A percentile compares a stretch with the other conserved stretches of the same genome.
These are phyloP conservation scores for Punctoribates punctum DNA, from an alignment of 2,888 invertebrate species.

Conservation along the genomic window DNA sequence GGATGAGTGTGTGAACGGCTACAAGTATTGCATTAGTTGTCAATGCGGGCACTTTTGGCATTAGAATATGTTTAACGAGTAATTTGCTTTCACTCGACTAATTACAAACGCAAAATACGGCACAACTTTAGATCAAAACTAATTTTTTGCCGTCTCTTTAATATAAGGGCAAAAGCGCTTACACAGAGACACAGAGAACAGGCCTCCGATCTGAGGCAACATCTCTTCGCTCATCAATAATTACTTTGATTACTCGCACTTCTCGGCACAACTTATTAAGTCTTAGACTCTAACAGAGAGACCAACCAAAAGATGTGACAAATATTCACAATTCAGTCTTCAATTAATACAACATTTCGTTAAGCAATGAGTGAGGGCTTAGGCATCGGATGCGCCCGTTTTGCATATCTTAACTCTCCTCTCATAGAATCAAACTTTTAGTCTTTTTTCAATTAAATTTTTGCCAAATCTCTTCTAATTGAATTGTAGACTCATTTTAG, in stretches of 20 bases:
- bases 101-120: constrained; percentile 20
- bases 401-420: background rate
- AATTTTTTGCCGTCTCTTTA: constrained; percentile 7
- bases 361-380: background rate
- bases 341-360: constrained; percentile 9
- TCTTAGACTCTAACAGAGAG: background rate
- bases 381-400: background rate
- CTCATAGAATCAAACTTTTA: background rate
- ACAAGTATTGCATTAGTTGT: constrained; percentile 27
- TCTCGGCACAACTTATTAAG: constrained; percentile 26
- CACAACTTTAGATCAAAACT: background rate
- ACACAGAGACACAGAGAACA: background rate
- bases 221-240: constrained; percentile 33
- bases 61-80: constrained; percentile 39
- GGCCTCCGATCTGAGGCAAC: background rate
- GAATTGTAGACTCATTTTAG: background rate
- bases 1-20: too few relatives aligned
- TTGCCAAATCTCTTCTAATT: constrained; percentile 20
- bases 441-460: constrained; percentile 24
- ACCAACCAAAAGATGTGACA: constrained; percentile 1
- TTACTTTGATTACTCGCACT: constrained; percentile 39
- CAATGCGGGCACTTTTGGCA: constrained; percentile 35
- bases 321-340: constrained; percentile 19
- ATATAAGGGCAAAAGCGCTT: constrained; percentile 17
- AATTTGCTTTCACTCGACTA: constrained; percentile 40